Conservation (phyloP, 1,140 invertebrate species). For the Bombus sibiricus region DNA sequence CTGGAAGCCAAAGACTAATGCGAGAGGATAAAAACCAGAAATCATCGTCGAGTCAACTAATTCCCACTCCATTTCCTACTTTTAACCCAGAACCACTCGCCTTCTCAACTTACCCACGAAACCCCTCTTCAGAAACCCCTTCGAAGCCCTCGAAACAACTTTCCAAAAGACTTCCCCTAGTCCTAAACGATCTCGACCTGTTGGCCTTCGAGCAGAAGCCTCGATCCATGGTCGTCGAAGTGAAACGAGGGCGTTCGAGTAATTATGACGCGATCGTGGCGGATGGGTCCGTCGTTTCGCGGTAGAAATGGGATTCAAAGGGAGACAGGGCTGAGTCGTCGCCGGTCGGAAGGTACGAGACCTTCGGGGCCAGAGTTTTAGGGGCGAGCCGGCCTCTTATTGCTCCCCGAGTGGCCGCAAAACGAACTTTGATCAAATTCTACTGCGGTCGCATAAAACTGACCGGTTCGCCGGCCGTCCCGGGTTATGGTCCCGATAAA, state of each 20-base stretch:
- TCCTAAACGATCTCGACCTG: slow-evolving; percentile 4
- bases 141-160: neutral
- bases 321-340: slow-evolving; percentile 34
- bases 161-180: neutral
- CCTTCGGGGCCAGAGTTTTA: slow-evolving; percentile 78
- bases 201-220: neutral
- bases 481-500: slow-evolving; percentile 80
- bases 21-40: neutral
- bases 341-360: slow-evolving; percentile 62
- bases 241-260: slow-evolving; percentile 34
- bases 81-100: neutral
- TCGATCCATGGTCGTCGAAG: neutral
- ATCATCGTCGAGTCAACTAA: neutral
- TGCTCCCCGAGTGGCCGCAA: slow-evolving; percentile 83
- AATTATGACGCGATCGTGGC: slow-evolving; percentile 61
- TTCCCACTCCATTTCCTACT: neutral
- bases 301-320: slow-evolving; percentile 50
- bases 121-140: neutral
- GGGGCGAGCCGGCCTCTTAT: slow-evolving; percentile 77
- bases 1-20: neutral
- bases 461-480: slow-evolving; percentile 71
- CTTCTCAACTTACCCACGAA: neutral
- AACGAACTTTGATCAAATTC: slow-evolving; percentile 84
- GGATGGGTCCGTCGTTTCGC: slow-evolving; percentile 37
- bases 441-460: slow-evolving; percentile 82